These are phyloP conservation scores for Pelodytes ibericus DNA, from an alignment of 2,797 vertebrate species.

Conservation along the genomic window DNA sequence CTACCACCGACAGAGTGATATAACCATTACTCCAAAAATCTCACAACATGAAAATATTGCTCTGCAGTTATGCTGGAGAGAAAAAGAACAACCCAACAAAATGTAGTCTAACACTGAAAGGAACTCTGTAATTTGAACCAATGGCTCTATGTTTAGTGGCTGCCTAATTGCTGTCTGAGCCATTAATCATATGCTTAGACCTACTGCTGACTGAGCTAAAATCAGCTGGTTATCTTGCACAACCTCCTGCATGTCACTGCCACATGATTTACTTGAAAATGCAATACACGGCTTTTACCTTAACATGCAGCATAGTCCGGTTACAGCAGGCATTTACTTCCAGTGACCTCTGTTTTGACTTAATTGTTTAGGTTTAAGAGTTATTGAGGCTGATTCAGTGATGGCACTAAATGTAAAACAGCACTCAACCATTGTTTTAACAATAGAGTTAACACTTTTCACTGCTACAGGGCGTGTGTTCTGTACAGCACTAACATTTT, in stretches of 20 bases:
- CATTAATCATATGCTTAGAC: conserved; percentile 51
- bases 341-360: neutral
- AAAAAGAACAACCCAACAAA: conserved; percentile 6
- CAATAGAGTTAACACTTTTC: too few relatives aligned
- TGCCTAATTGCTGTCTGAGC: conserved; percentile 44
- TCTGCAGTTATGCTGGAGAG: neutral
- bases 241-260: conserved; percentile 29
- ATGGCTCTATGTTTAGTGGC: conserved; percentile 21
- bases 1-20: too few relatives aligned
- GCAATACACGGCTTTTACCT: conserved; percentile 23
- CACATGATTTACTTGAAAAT: conserved; percentile 41
- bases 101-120: conserved; percentile 15
- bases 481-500: too few relatives aligned
- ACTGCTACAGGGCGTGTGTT: too few relatives aligned
- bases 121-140: conserved; percentile 26
- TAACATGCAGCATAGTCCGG: conserved; percentile 8
- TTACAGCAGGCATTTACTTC: conserved; percentile 1
- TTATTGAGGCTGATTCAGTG: too few relatives aligned
- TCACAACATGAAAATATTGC: too few relatives aligned
- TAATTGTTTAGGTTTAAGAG: neutral
- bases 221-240: conserved; percentile 44
- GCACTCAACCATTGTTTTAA: too few relatives aligned
- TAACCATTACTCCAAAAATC: neutral
- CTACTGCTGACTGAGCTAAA: conserved; percentile 47
- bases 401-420: too few relatives aligned